phyloP scores from a whole-genome alignment of 2,888 invertebrate species.

The Lasius platythorax region DNA sequence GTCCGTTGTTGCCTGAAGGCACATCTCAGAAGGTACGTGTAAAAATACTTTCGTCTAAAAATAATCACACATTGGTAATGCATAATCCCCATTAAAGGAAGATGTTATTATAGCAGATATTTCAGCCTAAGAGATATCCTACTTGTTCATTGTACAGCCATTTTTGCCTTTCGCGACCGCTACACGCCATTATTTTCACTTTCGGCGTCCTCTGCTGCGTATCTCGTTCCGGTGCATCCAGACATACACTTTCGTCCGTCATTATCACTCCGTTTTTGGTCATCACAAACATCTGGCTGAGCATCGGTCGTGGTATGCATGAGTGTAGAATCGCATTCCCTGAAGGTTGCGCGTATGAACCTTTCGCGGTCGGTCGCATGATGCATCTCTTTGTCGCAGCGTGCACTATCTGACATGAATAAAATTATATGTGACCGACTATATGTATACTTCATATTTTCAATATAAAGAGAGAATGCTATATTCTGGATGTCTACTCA shows the following conservation, averaged over 20 bases:
- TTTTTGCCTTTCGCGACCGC: constrained; percentile 89
- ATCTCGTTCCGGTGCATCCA: constrained; percentile 90
- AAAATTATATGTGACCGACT: constrained; percentile 27
- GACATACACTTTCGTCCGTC: constrained; percentile 95
- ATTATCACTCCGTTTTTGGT: constrained; percentile 91
- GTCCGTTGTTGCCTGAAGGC: constrained; percentile 87
- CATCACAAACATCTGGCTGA: constrained; percentile 91
- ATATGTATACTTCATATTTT: background rate
- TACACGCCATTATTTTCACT: constrained; percentile 92
- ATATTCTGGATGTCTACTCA: no score
- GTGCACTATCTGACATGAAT: constrained; percentile 87
- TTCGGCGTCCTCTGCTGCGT: constrained; percentile 87
- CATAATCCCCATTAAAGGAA: background rate
- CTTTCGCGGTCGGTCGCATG: constrained; percentile 89
- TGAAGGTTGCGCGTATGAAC: constrained; percentile 89
- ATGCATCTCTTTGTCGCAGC: constrained; percentile 88
- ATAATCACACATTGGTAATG: constrained; percentile 33
- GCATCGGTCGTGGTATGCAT: constrained; percentile 88
- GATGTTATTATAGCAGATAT: background rate
- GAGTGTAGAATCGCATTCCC: constrained; percentile 90
- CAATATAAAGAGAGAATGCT: background rate
- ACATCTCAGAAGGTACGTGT: constrained; percentile 88
- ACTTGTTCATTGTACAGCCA: constrained; percentile 89
- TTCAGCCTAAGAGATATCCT: constrained; percentile 43
- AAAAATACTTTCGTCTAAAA: constrained; percentile 87